These are phyloP conservation scores for Arrhamphus sclerolepis DNA, from an alignment of 2,797 vertebrate species.

Conservation along the genomic window DNA sequence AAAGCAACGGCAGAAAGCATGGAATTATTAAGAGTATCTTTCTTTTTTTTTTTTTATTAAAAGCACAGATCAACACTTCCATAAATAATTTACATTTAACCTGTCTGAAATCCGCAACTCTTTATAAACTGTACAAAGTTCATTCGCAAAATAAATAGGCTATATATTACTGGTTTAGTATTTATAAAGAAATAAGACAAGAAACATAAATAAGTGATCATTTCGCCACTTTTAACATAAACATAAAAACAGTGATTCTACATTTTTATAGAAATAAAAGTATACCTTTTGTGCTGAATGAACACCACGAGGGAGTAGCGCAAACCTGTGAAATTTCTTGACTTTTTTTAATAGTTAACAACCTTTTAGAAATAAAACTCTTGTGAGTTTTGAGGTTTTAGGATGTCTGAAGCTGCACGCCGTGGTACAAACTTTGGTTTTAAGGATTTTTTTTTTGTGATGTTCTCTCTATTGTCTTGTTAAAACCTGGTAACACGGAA, in stretches of 20 bases:
- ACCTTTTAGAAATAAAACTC: too few species aligned
- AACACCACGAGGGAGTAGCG: not conserved
- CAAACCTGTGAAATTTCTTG: too few species aligned
- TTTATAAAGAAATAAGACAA: constrained; percentile 23
- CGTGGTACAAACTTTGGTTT: too few species aligned
- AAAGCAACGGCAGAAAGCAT: not conserved
- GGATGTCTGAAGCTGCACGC: too few species aligned
- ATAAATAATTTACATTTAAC: constrained; percentile 50
- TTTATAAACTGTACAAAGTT: constrained; percentile 61
- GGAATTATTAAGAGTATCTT: constrained; percentile 11
- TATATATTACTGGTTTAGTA: constrained; percentile 29
- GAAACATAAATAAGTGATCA: constrained; percentile 6
- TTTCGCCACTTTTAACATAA: not conserved
- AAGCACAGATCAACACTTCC: constrained; percentile 42
- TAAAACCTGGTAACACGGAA: too few species aligned
- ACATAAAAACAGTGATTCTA: too few species aligned
- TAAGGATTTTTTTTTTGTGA: too few species aligned
- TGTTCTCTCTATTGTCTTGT: too few species aligned
- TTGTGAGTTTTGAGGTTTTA: too few species aligned
- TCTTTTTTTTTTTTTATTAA: constrained; percentile 48
- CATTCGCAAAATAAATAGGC: constrained; percentile 39
- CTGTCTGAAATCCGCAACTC: constrained; percentile 14
- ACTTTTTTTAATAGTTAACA: too few species aligned
- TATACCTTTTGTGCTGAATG: not conserved
- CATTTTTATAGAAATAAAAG: not conserved